Conservation (phyloP, 2,113 vertebrate species). For the Mugil cephalus region DNA sequence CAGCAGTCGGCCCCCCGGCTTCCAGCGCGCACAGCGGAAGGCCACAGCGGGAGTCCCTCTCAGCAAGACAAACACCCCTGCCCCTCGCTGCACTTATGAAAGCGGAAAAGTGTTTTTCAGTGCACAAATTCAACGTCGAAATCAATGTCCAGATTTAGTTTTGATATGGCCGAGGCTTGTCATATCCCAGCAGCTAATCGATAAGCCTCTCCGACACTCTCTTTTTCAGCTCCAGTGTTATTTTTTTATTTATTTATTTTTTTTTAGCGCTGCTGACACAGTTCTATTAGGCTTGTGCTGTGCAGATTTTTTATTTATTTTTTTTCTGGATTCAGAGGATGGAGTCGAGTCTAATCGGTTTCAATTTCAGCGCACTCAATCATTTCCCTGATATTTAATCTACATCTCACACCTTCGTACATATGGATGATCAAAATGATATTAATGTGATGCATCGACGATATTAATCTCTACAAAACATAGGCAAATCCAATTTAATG, state of each 20-base stretch:
- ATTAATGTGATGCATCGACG: conserved; percentile 26
- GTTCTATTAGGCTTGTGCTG: conserved; percentile 66
- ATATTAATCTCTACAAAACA: no score
- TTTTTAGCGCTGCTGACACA: conserved; percentile 66
- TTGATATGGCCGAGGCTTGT: conserved; percentile 65
- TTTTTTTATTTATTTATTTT: conserved; percentile 58
- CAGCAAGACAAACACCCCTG: conserved; percentile 57
- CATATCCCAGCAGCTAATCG: conserved; percentile 75
- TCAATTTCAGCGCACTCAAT: conserved; percentile 52
- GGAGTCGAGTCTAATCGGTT: conserved; percentile 41
- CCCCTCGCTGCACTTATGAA: conserved; percentile 43
- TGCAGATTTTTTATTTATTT: no score
- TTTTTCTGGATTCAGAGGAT: conserved; percentile 35
- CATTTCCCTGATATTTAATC: conserved; percentile 43
- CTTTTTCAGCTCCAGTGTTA: conserved; percentile 51
- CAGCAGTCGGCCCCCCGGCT: not conserved
- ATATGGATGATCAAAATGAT: conserved; percentile 55
- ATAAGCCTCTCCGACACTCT: conserved; percentile 67
- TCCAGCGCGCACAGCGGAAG: not conserved
- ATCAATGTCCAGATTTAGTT: conserved; percentile 69
- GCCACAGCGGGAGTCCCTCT: conserved; percentile 50
- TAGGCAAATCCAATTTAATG: no score
- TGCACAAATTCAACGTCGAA: conserved; percentile 63
- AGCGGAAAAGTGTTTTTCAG: conserved; percentile 70
- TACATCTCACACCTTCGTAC: conserved; percentile 32